Evolutionary conservation across 2,888 invertebrate genomes (phyloP).

Genomic region (Colostygia pectinataria): DNA sequence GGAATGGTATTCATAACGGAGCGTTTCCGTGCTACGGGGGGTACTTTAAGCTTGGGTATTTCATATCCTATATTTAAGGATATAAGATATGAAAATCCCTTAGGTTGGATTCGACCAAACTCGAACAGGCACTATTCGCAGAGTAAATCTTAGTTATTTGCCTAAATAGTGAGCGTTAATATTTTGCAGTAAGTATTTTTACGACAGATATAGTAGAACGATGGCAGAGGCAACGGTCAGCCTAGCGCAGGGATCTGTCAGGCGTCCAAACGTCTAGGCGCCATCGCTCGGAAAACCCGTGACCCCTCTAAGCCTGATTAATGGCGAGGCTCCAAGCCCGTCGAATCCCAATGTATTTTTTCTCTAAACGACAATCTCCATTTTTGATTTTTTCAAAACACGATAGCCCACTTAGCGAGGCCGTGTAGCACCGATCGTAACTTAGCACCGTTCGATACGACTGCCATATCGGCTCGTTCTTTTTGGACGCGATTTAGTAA

Average conservation of each 20-base stretch:
- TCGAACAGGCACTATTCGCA: too few relatives aligned
- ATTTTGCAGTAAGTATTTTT: too few relatives aligned
- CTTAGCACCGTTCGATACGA: constrained; percentile 72
- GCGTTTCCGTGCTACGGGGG: too few relatives aligned
- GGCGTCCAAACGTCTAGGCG: constrained; percentile 54
- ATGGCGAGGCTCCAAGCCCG: constrained; percentile 47
- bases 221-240: constrained; percentile 19
- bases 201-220: constrained; percentile 6
- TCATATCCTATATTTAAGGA: too few relatives aligned
- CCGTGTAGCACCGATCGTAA: constrained; percentile 72
- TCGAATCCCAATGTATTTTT: constrained; percentile 57
- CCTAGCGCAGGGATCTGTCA: constrained; percentile 32
- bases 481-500: constrained; percentile 77
- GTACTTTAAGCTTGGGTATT: too few relatives aligned
- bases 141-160: too few relatives aligned
- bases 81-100: too few relatives aligned
- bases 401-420: constrained; percentile 78
- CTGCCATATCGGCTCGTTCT: constrained; percentile 72
- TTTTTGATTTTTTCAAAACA: constrained; percentile 75
- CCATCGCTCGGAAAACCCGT: constrained; percentile 50
- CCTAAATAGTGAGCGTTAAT: too few relatives aligned
- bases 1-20: too few relatives aligned
- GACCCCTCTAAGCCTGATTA: constrained; percentile 71
- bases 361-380: constrained; percentile 55
- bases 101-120: too few relatives aligned